Conservation (phyloP, 53 echinoderm and acorn worm species). For the Temnopleurus reevesii region DNA sequence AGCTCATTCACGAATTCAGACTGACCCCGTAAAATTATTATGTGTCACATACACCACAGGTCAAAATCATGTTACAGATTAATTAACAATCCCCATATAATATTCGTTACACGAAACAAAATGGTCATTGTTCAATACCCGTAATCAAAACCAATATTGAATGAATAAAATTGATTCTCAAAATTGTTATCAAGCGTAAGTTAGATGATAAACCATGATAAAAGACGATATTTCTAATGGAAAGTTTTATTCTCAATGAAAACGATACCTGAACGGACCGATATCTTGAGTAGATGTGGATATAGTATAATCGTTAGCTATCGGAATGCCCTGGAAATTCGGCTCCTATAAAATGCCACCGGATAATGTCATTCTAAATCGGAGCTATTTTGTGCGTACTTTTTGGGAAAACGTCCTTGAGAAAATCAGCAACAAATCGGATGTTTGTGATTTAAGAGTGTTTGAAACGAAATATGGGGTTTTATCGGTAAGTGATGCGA, state of each 20-base stretch:
- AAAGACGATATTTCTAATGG: too few species aligned
- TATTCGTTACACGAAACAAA: neutral
- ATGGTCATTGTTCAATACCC: neutral
- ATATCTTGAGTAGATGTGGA: slow-evolving; percentile 1
- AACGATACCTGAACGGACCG: neutral
- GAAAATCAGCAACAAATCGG: neutral
- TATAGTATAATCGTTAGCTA: neutral
- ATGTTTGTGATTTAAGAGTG: neutral
- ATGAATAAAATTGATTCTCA: neutral
- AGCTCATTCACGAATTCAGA: neutral
- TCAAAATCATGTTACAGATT: neutral
- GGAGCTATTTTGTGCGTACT: neutral
- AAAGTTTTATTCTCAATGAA: too few species aligned
- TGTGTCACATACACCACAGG: neutral
- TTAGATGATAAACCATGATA: neutral
- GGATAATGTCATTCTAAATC: neutral
- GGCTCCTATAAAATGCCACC: neutral
- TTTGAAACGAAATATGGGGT: neutral
- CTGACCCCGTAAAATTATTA: neutral
- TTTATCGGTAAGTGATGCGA: slow-evolving; percentile 3
- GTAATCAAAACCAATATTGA: slow-evolving; percentile 2
- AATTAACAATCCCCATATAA: neutral
- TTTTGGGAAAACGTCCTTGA: neutral
- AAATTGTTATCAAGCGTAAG: neutral
- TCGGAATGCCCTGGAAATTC: neutral